A percentile compares a stretch with the other conserved stretches of the same genome.
Evolutionary conservation across 2,888 invertebrate genomes (phyloP).

Genomic region (Chrysodeixis includens): DNA sequence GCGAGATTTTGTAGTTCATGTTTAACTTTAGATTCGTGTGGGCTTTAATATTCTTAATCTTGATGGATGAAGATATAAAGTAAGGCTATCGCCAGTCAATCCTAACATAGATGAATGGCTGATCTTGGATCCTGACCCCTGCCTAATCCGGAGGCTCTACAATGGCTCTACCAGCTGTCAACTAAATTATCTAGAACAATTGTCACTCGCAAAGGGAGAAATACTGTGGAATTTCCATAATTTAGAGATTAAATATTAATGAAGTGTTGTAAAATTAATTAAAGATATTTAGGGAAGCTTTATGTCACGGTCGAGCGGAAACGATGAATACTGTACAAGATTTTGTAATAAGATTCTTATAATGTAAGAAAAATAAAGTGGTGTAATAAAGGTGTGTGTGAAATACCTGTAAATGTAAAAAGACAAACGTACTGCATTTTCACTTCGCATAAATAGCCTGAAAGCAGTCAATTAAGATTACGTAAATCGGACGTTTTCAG

Average conservation of each 20-base stretch:
- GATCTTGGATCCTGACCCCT: conserved; percentile 4
- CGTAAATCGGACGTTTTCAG: conserved; percentile 16
- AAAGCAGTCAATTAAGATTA: not conserved
- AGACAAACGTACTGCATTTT: not conserved
- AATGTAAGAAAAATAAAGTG: too few relatives aligned
- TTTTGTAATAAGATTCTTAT: not conserved
- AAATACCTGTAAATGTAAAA: too few relatives aligned
- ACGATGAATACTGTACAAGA: not conserved
- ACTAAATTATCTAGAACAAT: conserved; percentile 1
- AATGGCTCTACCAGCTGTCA: not conserved
- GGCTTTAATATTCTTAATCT: not conserved
- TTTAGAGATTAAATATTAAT: not conserved
- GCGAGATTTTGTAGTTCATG: not conserved
- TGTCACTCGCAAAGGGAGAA: conserved; percentile 4
- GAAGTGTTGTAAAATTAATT: not conserved
- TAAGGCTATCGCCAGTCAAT: conserved; percentile 1
- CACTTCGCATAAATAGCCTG: not conserved
- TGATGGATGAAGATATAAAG: conserved; percentile 4
- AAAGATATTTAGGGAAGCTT: not conserved
- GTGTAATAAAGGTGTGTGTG: too few relatives aligned
- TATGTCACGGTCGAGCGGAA: not conserved
- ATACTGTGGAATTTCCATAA: not conserved
- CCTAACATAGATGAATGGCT: conserved; percentile 4
- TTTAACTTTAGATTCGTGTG: not conserved
- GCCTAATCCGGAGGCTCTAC: not conserved